These are phyloP conservation scores for Stenchaetothrips biformis DNA, from an alignment of 2,888 invertebrate species.

Conservation along the genomic window DNA sequence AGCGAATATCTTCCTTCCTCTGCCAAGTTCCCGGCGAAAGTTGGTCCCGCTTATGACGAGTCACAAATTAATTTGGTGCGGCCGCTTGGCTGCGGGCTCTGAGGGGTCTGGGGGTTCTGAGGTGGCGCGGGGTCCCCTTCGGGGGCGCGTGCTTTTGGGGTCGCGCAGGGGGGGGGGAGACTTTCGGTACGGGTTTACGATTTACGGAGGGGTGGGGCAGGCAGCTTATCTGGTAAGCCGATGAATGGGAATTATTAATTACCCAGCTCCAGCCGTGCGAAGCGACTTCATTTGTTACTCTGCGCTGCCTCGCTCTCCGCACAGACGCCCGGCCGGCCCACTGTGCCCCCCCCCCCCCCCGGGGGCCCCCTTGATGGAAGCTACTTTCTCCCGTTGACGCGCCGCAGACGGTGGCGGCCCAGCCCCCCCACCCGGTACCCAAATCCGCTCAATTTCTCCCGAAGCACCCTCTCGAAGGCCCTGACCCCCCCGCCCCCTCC, in stretches of 20 bases:
- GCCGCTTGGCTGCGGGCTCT: neutral
- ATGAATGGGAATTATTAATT: slow-evolving; percentile 17
- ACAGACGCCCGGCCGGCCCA: neutral
- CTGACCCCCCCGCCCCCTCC: no score
- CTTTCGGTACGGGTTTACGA: neutral
- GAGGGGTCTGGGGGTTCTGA: neutral
- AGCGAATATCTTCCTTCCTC: neutral
- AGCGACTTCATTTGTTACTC: slow-evolving; percentile 6
- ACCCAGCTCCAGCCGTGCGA: neutral
- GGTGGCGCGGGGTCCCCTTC: neutral
- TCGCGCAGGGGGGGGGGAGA: neutral
- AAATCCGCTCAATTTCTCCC: neutral
- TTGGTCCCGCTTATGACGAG: slow-evolving; percentile 16
- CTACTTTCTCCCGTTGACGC: neutral
- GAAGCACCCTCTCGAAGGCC: no score
- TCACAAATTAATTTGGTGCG: slow-evolving; percentile 21
- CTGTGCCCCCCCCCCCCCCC: neutral
- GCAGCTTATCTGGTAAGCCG: slow-evolving; percentile 13
- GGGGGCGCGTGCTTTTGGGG: neutral
- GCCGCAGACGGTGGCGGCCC: neutral
- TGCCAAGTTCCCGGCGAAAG: neutral
- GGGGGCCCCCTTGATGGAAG: no score
- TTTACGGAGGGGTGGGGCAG: neutral
- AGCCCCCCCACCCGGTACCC: neutral
- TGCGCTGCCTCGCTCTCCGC: neutral